These are phyloP conservation scores for Montipora cactus DNA, from an alignment of 64 coral and sea anemone genomes.

Conservation along the genomic window DNA sequence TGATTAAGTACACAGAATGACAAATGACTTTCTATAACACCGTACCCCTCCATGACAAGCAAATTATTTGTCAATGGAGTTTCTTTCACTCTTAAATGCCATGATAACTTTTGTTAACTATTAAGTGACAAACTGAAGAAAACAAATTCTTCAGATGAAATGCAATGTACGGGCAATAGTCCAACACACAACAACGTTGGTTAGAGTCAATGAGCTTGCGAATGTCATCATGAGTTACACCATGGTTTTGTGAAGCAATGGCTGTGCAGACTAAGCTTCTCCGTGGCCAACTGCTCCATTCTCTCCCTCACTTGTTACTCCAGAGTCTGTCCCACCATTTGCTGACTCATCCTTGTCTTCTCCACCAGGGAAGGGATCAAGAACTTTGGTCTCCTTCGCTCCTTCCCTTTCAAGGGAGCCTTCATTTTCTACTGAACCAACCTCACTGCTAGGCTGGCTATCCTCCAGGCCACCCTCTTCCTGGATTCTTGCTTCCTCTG, in stretches of 20 bases:
- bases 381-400: background rate
- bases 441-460: slow-evolving; percentile 52
- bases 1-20: no score
- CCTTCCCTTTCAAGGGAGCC: background rate
- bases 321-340: slow-evolving; percentile 61
- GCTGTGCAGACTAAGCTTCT: background rate
- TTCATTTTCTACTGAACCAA: slow-evolving; percentile 44
- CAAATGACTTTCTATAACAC: no score
- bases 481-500: slow-evolving; percentile 61
- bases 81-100: no score
- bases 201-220: no score
- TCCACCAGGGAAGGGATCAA: background rate
- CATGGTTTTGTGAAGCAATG: background rate
- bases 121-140: no score
- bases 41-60: no score
- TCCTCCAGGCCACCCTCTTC: background rate
- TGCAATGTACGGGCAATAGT: no score
- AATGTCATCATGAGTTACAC: no score
- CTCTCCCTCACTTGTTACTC: slow-evolving; percentile 73
- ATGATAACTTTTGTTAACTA: no score
- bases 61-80: no score
- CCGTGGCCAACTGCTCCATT: slow-evolving; percentile 30
- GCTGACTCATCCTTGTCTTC: slow-evolving; percentile 27
- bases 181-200: no score
- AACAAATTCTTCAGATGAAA: no score